Base-by-base conservation (phyloP, 2,888 invertebrate genomes). In the Drosophila meridionalis region DNA sequence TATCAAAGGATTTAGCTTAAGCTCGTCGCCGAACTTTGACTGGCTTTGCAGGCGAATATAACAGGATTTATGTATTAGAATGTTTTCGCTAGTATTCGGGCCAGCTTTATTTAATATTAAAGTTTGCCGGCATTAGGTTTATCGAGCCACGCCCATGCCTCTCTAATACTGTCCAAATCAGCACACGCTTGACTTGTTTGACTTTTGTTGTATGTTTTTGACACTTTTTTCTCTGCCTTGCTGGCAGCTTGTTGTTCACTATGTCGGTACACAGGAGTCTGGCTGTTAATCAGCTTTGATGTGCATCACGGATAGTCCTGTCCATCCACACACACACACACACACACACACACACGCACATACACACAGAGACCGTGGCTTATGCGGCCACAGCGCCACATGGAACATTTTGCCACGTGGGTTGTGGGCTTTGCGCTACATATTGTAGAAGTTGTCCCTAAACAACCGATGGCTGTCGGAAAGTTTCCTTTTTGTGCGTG, bases 251-350 rank as follows among this genome's bases (percentile, higher is more conserved):
- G 60, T 70, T 62, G 59, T 70, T 66, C 61, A 52, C 47, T 50
- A 36, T 59, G 65, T 53, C 28, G 52, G 32, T 20, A 60, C 63
- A 28, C 42, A 53, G 68, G 65, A 69, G 55, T 69, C 59, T 42
- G 61, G 65, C 69, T 85, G 81, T 77, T 87, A 85, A 85, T 85
- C 87, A 77, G 83, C 86, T 82, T 78, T 87, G 88, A 87, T 85
- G 83, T 82, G 76, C 69, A 75, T 76, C 82, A 52, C 53, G 40
- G 50, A 50, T 58, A 76, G 74, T 32, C 52, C 55, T 34, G 11
- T 11, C 60, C 50, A 47, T 38, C 32, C 34, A 43, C 8, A 52
- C 28, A 28, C 42, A 45, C 34, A 57, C 30, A 42, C 42, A 56
- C 55, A n/a, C 48, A 32, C 30, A 20, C 43, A 48, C 26, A 50